Evolutionary conservation across 2,113 vertebrate genomes (phyloP).

Genomic region (Euleptes europaea): DNA sequence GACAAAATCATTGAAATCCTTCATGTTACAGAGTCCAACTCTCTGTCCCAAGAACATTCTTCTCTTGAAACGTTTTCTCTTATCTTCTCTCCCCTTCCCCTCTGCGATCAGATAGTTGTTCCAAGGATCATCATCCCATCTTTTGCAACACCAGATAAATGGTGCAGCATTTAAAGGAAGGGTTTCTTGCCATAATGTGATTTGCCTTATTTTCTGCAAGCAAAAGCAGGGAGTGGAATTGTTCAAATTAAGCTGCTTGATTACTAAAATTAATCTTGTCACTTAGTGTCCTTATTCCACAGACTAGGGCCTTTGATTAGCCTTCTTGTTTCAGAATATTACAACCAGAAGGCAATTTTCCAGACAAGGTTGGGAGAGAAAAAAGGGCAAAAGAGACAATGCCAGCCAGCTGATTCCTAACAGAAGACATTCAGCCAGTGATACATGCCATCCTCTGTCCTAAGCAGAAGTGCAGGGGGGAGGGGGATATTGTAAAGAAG

Average conservation of each 20-base stretch:
- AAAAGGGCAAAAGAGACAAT: conserved; percentile 23
- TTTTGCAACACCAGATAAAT: conserved; percentile 34
- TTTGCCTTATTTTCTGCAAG: conserved; percentile 77
- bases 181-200: conserved; percentile 66
- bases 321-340: conserved; percentile 80
- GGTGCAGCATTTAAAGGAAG: conserved; percentile 47
- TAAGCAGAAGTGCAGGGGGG: not conserved
- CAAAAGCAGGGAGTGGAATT: conserved; percentile 65
- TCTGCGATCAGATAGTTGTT: not conserved
- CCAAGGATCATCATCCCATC: conserved; percentile 2
- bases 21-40: conserved; percentile 38
- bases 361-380: conserved; percentile 15
- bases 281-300: conserved; percentile 73
- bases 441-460: conserved; percentile 4
- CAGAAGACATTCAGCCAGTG: not conserved
- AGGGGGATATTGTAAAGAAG: conserved; percentile 15
- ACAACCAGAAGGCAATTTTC: conserved; percentile 72
- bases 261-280: conserved; percentile 85
- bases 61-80: conserved; percentile 4
- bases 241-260: conserved; percentile 81
- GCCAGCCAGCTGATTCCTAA: conserved; percentile 41
- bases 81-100: not conserved
- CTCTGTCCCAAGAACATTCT: conserved; percentile 27
- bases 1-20: conserved; percentile 54
- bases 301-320: conserved; percentile 79